Percentiles rank a stretch among this genome's conserved stretches.
These are phyloP conservation scores for Busseola fusca DNA, from an alignment of 2,888 invertebrate species.

Conservation along the genomic window DNA sequence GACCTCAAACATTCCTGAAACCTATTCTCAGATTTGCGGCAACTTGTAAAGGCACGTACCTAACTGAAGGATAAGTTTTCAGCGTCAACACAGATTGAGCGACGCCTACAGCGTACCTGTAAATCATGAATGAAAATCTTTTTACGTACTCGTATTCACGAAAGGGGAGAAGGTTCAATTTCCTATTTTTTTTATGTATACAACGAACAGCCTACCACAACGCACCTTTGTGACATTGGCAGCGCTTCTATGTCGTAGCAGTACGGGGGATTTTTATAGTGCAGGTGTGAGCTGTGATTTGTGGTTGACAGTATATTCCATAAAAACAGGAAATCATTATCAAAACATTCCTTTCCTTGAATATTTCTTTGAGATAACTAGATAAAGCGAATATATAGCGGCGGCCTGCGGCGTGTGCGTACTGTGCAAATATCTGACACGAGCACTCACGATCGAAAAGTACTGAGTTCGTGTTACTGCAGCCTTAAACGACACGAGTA, in stretches of 20 bases:
- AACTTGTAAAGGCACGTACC: slow-evolving; percentile 25
- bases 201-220: neutral
- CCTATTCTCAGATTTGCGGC: slow-evolving; percentile 6
- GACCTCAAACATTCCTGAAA: neutral
- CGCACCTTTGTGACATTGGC: neutral
- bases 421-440: slow-evolving; percentile 40
- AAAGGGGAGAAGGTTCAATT: neutral
- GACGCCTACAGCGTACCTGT: slow-evolving; percentile 6
- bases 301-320: neutral
- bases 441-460: slow-evolving; percentile 34
- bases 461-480: slow-evolving; percentile 26
- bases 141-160: slow-evolving; percentile 8
- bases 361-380: slow-evolving; percentile 53
- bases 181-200: slow-evolving; percentile 9
- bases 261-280: neutral
- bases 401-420: slow-evolving; percentile 39
- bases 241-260: neutral
- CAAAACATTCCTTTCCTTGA: slow-evolving; percentile 50
- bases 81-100: slow-evolving; percentile 15
- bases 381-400: slow-evolving; percentile 50
- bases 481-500: slow-evolving; percentile 16
- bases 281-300: neutral
- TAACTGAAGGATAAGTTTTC: slow-evolving; percentile 18
- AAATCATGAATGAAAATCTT: slow-evolving; percentile 21
- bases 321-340: slow-evolving; percentile 45